A percentile compares a stretch with the other conserved stretches of the same genome.
phyloP scores from a whole-genome alignment of 2,888 invertebrate genomes.

The Ormyrus nitidulus region DNA sequence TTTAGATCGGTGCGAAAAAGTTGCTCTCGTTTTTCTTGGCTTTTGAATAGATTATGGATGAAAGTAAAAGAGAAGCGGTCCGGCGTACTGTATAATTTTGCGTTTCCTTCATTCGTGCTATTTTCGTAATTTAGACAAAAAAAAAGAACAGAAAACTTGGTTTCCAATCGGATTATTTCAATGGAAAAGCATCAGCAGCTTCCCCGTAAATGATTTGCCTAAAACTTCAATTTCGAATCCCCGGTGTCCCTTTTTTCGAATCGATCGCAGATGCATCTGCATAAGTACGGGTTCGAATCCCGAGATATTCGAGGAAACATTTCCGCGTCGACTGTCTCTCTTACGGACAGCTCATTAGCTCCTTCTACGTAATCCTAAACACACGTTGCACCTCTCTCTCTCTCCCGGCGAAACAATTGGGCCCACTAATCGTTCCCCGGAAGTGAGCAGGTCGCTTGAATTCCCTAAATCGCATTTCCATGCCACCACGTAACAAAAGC shows the following conservation, averaged over 20 bases:
- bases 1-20: not conserved
- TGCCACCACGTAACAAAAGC: not conserved
- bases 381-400: constrained; percentile 13
- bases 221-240: not conserved
- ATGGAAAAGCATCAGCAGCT: too few relatives aligned
- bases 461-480: constrained; percentile 9
- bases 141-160: too few relatives aligned
- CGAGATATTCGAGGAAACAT: constrained; percentile 15
- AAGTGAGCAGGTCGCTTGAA: constrained; percentile 1
- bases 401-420: constrained; percentile 3
- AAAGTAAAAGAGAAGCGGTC: too few relatives aligned
- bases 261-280: constrained; percentile 13
- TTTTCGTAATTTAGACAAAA: too few relatives aligned
- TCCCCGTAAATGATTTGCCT: not conserved
- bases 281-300: constrained; percentile 27
- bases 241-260: not conserved
- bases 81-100: too few relatives aligned
- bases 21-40: too few relatives aligned
- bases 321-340: constrained; percentile 3
- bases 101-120: too few relatives aligned
- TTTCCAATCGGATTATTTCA: too few relatives aligned
- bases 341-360: not conserved
- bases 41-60: too few relatives aligned
- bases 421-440: constrained; percentile 33
- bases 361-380: constrained; percentile 14